Base-by-base conservation (phyloP, 2,113 vertebrate species). In the Brienomyrus longianalis region DNA sequence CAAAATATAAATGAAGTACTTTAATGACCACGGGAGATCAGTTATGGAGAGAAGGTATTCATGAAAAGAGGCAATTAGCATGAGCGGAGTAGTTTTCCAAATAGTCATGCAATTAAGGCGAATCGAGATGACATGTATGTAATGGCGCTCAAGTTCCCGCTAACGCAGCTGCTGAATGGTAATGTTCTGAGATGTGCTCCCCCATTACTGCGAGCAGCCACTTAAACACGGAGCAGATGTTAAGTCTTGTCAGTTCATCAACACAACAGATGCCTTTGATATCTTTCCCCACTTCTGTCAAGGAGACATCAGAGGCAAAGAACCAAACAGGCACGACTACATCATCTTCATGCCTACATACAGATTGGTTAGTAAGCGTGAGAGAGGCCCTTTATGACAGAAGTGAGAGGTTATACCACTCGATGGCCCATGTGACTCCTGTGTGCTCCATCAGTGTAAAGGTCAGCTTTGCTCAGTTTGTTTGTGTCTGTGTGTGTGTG, bases 401-500 rank as follows among this genome's bases (percentile, higher is more conserved):
- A 80, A 43, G 35, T 4, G 0, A 80, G 35, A 31, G 31, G 31
- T 77, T 77, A 35, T 35, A 39, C 31, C 31, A 39, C 70, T 77
- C 13, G 15, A 77, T 13, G 6, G 35, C 7, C 19, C 35, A 13
- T 43, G 74, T 31, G 83, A 86, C 83, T 51, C 47, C 19, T 56
- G 19, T 27, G 45, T 23, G n/a, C 17, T 51, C 83, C n/a, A 6
- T 50, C 83, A n/a, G 83, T 31, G 83, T 51, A n/a, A 86, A 51
- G 45, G 83, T 51, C 11, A 48, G 23, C n/a, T 15, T 50, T 31
- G 45, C 45, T 85, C 23, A 7, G 92, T 92, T 91, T 86, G 92
- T 92, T 93, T 56, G 6, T 59, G 56, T 47, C 21, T 51, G 83
- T 94, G 93, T 95, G 92, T 89, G 87, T 93, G 43, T 43, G 11